phyloP scores from a whole-genome alignment of 2,888 invertebrate genomes.

The Ophion ventricosus region DNA sequence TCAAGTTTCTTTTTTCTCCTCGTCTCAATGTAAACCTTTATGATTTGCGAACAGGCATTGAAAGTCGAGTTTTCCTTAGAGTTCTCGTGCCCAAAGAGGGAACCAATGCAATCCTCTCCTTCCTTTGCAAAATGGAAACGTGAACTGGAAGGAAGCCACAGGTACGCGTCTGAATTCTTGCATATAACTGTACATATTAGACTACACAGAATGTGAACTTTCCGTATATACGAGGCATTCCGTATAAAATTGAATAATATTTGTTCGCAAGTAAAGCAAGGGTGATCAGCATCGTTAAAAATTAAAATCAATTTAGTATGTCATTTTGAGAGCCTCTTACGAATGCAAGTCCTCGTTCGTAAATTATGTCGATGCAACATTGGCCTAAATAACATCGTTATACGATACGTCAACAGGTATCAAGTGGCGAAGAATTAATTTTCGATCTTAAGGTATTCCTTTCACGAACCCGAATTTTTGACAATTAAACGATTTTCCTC shows the following conservation, averaged over 20 bases:
- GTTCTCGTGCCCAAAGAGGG: slow-evolving; percentile 12
- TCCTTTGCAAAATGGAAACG: slow-evolving; percentile 39
- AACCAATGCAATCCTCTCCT: slow-evolving; percentile 15
- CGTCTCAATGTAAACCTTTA: slow-evolving; percentile 31
- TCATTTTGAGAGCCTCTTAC: no score
- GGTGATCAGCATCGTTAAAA: not conserved
- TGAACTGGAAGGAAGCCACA: slow-evolving; percentile 35
- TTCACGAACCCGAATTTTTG: no score
- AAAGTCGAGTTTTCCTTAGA: slow-evolving; percentile 24
- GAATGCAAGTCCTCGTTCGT: no score
- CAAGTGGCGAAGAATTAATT: no score
- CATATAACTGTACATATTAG: not conserved
- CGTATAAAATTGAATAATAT: not conserved
- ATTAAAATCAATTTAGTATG: not conserved
- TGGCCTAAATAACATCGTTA: no score
- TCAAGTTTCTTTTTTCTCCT: not conserved
- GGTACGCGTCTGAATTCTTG: slow-evolving; percentile 1
- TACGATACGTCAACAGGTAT: no score
- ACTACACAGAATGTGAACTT: not conserved
- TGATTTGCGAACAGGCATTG: slow-evolving; percentile 31
- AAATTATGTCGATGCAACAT: no score
- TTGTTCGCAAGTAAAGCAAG: not conserved
- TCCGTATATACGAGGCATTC: not conserved
- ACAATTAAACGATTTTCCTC: no score
- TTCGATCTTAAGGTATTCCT: no score